These are phyloP conservation scores for Drosophila quinaria DNA, from an alignment of 2,888 invertebrate species.

Conservation along the genomic window DNA sequence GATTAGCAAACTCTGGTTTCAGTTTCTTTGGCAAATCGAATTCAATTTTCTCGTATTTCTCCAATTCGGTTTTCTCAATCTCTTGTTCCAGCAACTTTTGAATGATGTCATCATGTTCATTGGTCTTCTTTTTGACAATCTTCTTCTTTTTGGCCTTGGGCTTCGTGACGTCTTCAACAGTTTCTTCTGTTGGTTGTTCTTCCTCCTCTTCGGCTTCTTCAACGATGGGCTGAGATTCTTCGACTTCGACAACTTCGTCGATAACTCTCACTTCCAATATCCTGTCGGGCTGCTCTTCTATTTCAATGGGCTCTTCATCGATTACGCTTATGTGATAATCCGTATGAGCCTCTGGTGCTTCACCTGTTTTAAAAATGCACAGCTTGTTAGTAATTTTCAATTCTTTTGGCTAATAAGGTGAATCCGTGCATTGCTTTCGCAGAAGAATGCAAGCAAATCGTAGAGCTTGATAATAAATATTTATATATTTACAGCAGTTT, in stretches of 20 bases:
- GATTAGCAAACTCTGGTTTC: slow-evolving; percentile 74
- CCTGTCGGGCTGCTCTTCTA: slow-evolving; percentile 82
- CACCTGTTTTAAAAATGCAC: slow-evolving; percentile 74
- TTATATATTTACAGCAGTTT: slow-evolving; percentile 59
- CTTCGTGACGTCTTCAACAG: slow-evolving; percentile 63
- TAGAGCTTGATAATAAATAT: slow-evolving; percentile 55
- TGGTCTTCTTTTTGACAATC: slow-evolving; percentile 81
- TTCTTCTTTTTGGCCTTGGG: slow-evolving; percentile 81
- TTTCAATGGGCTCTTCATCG: slow-evolving; percentile 84
- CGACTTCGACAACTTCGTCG: slow-evolving; percentile 74
- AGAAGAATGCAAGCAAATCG: slow-evolving; percentile 64
- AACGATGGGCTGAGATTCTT: slow-evolving; percentile 81
- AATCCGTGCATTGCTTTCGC: slow-evolving; percentile 72
- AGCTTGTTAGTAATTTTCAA: slow-evolving; percentile 36
- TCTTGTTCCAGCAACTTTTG: slow-evolving; percentile 84
- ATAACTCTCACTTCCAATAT: slow-evolving; percentile 79
- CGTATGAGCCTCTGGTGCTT: slow-evolving; percentile 77
- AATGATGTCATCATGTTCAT: slow-evolving; percentile 84
- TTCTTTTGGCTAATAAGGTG: slow-evolving; percentile 22
- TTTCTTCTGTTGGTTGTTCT: slow-evolving; percentile 55
- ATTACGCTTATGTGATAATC: slow-evolving; percentile 86
- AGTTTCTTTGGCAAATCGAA: slow-evolving; percentile 82
- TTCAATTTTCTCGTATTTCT: slow-evolving; percentile 86
- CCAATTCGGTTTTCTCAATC: slow-evolving; percentile 85
- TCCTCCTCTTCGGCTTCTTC: slow-evolving; percentile 82